phyloP scores from a whole-genome alignment of 2,113 vertebrate genomes.

The Elachura formosa region DNA sequence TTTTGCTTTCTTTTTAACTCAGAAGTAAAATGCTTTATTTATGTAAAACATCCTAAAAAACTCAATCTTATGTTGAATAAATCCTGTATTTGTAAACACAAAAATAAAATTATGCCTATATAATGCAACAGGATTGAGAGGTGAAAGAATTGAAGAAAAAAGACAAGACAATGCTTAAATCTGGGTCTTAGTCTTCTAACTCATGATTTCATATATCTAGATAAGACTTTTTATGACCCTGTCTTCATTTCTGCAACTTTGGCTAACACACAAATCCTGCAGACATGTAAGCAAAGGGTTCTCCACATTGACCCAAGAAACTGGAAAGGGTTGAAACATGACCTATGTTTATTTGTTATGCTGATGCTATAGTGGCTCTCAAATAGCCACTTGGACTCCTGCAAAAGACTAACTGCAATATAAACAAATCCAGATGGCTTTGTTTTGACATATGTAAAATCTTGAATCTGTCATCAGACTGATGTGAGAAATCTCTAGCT shows the following conservation, averaged over 20 bases:
- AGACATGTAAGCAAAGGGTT: background rate
- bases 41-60: background rate
- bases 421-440: constrained; percentile 41
- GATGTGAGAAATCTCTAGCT: constrained; percentile 6
- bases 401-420: background rate
- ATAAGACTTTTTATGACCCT: background rate
- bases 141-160: background rate
- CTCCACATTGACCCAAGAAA: fast-evolving
- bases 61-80: background rate
- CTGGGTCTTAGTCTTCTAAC: background rate
- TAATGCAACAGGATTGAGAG: background rate
- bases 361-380: background rate
- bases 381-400: constrained; percentile 6
- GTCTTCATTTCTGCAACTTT: background rate
- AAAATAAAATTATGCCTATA: background rate
- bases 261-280: background rate
- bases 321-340: background rate
- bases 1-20: background rate
- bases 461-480: background rate
- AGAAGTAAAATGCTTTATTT: background rate
- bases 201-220: background rate
- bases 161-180: background rate
- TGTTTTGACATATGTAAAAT: constrained; percentile 36
- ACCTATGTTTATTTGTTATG: background rate
- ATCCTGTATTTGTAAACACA: background rate